Base-by-base conservation (phyloP, 1,140 invertebrate species). In the Arion vulgaris region DNA sequence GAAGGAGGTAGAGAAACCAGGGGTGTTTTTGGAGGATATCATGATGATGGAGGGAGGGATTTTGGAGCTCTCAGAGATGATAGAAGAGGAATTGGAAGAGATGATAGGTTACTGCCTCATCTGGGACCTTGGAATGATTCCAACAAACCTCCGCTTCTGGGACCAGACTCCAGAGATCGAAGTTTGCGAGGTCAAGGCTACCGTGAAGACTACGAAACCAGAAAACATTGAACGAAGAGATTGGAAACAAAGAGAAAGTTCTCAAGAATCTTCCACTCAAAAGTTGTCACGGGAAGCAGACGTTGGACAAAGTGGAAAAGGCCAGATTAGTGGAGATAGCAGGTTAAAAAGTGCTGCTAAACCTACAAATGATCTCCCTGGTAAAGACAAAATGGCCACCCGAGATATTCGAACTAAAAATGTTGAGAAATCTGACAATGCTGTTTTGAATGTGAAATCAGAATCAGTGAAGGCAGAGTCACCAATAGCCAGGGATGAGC, bases 21-120 rank as follows among this genome's bases (percentile, higher is more conserved):
- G 36, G 68, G 78, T 32, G 78, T 2, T 5, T 69, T 71, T 34
- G 78, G 68, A 26, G 66, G 39, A n/a, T 80, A 13, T 62, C n/a
- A n/a, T n/a, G n/a, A n/a, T 28, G 78, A 57, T 51, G 38, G 13
- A 32, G 78, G 51, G 15, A 71, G 80, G 62, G 80, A 81, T 1
- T 73, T 57, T 74, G 69, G 69, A 39, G 71, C 26, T 38, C 39
- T 15, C 0, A 73, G 78, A 38, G 78, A 71, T n/a, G 78, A 49
- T 9, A 69, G 78, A 38, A 49, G 41, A 28, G 69, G 28, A 1
- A 71, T 4, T 62, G 71, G n/a, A 5, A 17, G 41, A 62, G 71
- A 74, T 38, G 80, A 81, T 28, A 38, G 78, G 68, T 36, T 80
- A 39, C 34, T 79, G 19, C 57, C 76, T 53, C 57, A 38, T 17